A percentile compares a stretch with the other conserved stretches of the same genome.
These are phyloP conservation scores for Crypturellus undulatus DNA, from an alignment of 2,113 vertebrate genomes.

Conservation along the genomic window DNA sequence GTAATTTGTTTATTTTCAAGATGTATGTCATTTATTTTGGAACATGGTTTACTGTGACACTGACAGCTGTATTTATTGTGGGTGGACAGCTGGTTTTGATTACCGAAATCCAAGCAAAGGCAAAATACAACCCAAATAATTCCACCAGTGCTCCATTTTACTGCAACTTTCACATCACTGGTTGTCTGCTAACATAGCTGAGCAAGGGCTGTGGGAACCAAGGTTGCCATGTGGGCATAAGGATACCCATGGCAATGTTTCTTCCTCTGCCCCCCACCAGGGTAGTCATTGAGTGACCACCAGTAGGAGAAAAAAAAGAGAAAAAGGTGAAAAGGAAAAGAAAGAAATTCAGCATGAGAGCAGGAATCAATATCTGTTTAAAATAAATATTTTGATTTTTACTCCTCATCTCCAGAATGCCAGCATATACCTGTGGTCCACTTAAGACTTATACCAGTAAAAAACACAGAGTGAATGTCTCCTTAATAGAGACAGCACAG, in stretches of 20 bases:
- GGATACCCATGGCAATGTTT: not conserved
- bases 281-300: not conserved
- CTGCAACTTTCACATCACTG: fast-evolving
- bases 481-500: not conserved
- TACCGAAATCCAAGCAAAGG: not conserved
- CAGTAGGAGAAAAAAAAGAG: not conserved
- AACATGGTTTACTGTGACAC: not conserved
- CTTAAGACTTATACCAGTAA: not conserved
- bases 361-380: not conserved
- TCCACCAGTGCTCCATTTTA: not conserved
- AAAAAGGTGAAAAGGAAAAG: not conserved
- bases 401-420: not conserved
- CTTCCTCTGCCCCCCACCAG: not conserved
- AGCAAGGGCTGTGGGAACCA: not conserved
- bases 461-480: not conserved
- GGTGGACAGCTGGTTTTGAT: not conserved
- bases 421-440: not conserved
- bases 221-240: not conserved
- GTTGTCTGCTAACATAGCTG: not conserved
- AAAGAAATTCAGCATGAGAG: not conserved
- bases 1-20: not conserved
- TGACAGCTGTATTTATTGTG: not conserved
- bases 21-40: not conserved
- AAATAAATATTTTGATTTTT: not conserved
- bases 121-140: not conserved